phyloP scores from a whole-genome alignment of 2,113 vertebrate species.

The Tetrax tetrax region DNA sequence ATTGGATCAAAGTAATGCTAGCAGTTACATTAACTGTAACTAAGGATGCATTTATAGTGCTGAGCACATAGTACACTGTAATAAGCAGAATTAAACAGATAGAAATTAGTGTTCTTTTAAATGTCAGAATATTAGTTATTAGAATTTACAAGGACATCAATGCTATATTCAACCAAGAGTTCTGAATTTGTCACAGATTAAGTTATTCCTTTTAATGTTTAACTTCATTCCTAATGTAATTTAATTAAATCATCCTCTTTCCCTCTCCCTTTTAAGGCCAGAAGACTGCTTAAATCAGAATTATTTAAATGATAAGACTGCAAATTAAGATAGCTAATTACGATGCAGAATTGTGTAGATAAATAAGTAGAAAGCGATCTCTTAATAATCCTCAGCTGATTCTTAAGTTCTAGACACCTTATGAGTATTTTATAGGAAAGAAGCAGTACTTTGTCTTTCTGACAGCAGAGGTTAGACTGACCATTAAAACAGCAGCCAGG shows the following conservation, averaged over 20 bases:
- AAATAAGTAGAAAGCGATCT: constrained; percentile 12
- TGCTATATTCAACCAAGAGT: neutral
- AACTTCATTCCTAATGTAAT: neutral
- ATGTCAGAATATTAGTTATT: neutral
- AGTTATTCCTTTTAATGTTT: neutral
- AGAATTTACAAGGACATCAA: neutral
- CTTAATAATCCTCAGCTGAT: neutral
- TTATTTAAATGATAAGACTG: neutral
- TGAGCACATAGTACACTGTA: neutral
- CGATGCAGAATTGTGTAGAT: neutral
- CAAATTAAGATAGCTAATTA: neutral
- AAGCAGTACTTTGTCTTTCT: constrained; percentile 33
- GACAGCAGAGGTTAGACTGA: constrained; percentile 48
- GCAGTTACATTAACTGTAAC: neutral
- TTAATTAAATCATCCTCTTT: neutral
- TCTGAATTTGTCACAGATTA: neutral
- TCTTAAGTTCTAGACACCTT: neutral
- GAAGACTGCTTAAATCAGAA: neutral
- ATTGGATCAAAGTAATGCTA: neutral
- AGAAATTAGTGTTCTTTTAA: neutral
- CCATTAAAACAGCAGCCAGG: neutral
- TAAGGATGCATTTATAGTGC: neutral
- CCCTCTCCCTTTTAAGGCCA: neutral
- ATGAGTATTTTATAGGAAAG: constrained; percentile 3
- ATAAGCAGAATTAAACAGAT: neutral